phyloP scores from a whole-genome alignment of 2,797 vertebrate genomes.

The Sebastes nivosus region DNA sequence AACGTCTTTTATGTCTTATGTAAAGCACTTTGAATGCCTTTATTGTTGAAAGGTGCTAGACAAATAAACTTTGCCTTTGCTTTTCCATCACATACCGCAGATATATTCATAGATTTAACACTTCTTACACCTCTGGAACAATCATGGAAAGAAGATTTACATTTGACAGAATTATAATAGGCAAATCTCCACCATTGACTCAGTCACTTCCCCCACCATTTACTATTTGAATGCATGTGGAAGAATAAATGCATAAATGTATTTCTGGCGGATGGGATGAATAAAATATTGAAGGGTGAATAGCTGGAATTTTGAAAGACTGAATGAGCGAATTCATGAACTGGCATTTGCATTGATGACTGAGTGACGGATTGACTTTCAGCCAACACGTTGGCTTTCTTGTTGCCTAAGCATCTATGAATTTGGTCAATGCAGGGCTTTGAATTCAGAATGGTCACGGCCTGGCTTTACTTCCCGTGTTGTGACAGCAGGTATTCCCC shows the following conservation, averaged over 20 bases:
- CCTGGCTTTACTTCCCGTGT: slow-evolving; percentile 10
- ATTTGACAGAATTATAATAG: slow-evolving; percentile 25
- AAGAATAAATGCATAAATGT: slow-evolving; percentile 30
- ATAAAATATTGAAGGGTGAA: slow-evolving; percentile 9
- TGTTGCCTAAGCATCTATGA: neutral
- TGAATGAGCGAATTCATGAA: slow-evolving; percentile 33
- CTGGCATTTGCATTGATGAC: slow-evolving; percentile 1
- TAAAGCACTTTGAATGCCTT: neutral
- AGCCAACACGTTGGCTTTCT: slow-evolving; percentile 4
- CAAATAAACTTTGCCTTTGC: neutral
- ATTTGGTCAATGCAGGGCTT: slow-evolving; percentile 8
- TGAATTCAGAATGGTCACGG: slow-evolving; percentile 23
- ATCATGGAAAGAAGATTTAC: slow-evolving; percentile 17
- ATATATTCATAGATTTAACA: neutral
- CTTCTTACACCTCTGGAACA: slow-evolving; percentile 1
- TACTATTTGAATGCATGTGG: slow-evolving; percentile 15
- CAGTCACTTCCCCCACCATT: slow-evolving; percentile 15
- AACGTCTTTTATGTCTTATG: neutral
- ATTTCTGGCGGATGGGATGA: slow-evolving; percentile 12
- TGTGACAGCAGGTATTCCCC: slow-evolving; percentile 38
- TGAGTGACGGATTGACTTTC: slow-evolving; percentile 17
- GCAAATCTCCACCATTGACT: slow-evolving; percentile 20
- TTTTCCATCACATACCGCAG: neutral
- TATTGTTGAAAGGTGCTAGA: neutral
- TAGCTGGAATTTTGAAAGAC: slow-evolving; percentile 15